Percentiles rank a stretch among this genome's conserved stretches.
Conservation (phyloP, 1,140 invertebrate species). For the Orchestia grillus region DNA sequence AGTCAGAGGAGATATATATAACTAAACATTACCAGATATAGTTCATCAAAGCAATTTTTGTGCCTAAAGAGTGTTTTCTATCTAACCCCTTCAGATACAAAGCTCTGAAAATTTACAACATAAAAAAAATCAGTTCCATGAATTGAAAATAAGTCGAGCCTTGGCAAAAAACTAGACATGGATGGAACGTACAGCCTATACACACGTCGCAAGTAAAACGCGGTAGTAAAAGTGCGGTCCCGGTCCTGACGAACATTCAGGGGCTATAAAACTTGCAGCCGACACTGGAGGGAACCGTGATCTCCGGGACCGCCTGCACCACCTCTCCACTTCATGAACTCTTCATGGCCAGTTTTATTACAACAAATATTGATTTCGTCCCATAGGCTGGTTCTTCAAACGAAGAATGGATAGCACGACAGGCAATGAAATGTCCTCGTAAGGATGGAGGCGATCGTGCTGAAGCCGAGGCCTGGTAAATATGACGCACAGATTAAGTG, state of each 20-base stretch:
- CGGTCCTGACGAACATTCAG: not conserved
- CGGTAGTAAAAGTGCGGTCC: not conserved
- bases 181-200: not conserved
- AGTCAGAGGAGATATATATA: too few species aligned
- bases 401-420: not conserved
- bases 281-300: not conserved
- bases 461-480: not conserved
- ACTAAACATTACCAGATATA: too few species aligned
- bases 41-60: too few species aligned
- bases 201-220: not conserved
- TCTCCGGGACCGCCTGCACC: not conserved
- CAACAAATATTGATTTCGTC: conserved; percentile 2
- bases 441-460: not conserved
- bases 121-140: not conserved
- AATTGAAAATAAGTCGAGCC: not conserved
- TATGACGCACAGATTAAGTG: not conserved
- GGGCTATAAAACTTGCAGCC: not conserved
- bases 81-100: too few species aligned
- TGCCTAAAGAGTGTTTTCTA: too few species aligned
- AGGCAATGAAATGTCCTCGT: not conserved
- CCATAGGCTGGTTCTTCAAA: not conserved
- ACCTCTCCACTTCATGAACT: not conserved
- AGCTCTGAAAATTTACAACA: not conserved
- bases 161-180: not conserved
- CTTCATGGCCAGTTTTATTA: not conserved